A percentile compares a stretch with the other conserved stretches of the same genome.
Evolutionary conservation across 2,113 vertebrate genomes (phyloP).

Genomic region (Beaufortia kweichowensis): DNA sequence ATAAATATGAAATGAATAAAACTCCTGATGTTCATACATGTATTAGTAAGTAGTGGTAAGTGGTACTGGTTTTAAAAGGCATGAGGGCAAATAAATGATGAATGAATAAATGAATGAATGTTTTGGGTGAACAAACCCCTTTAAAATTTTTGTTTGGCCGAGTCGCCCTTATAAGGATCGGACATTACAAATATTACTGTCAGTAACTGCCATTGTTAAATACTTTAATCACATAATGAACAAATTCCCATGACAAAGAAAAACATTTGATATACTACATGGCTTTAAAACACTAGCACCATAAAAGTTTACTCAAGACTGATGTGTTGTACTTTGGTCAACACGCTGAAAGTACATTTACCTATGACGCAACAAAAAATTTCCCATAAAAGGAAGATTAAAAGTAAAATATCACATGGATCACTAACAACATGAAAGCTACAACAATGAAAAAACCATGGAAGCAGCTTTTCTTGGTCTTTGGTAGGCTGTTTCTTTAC

Average conservation of each 20-base stretch:
- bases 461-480: conserved; percentile 26
- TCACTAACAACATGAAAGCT: background rate
- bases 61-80: no score
- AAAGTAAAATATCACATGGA: background rate
- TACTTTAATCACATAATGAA: no score
- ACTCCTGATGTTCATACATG: background rate
- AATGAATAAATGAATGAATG: no score
- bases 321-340: conserved; percentile 36
- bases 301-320: background rate
- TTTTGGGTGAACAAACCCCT: no score
- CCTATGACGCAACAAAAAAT: background rate
- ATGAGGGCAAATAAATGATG: no score
- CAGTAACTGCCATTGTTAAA: no score
- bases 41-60: no score
- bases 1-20: no score
- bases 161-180: no score
- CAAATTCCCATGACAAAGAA: background rate
- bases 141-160: no score
- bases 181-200: no score
- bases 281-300: background rate
- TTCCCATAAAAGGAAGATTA: background rate
- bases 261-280: background rate
- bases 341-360: background rate
- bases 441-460: background rate
- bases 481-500: conserved; percentile 32